Percentiles rank a stretch among this genome's conserved stretches.
Conservation (phyloP, 2,113 vertebrate genomes). For the Platycercus adscitus region DNA sequence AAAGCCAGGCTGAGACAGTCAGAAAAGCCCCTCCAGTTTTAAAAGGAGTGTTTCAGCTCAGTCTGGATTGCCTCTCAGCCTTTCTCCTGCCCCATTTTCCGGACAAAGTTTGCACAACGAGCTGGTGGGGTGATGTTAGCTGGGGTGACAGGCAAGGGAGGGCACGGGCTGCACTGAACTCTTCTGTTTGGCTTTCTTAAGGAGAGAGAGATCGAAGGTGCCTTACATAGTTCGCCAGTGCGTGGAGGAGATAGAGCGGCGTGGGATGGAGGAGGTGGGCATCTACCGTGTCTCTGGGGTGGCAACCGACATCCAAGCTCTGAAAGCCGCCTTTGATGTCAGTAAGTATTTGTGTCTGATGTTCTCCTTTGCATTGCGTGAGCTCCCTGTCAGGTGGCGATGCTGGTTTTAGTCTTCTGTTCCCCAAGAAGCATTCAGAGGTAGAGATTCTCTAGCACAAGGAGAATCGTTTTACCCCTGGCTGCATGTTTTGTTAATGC, state of each 20-base stretch:
- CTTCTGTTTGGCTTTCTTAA: constrained; percentile 30
- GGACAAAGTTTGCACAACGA: background rate
- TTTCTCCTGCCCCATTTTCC: background rate
- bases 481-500: background rate
- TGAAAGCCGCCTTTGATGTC: constrained; percentile 95
- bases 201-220: constrained; percentile 96
- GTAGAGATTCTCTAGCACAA: background rate
- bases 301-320: constrained; percentile 94
- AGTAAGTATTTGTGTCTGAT: constrained; percentile 82
- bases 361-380: background rate
- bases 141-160: background rate
- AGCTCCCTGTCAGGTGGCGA: background rate
- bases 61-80: background rate
- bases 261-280: constrained; percentile 98
- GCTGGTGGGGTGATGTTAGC: background rate
- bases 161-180: background rate
- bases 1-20: background rate
- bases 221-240: constrained; percentile 98
- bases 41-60: background rate
- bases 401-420: background rate
- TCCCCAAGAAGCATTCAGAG: background rate
- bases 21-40: background rate
- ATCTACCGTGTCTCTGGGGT: constrained; percentile 98
- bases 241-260: constrained; percentile 94
- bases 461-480: background rate